Base-by-base conservation (phyloP, 2,888 invertebrate species). In the Scrobipalpa costella region DNA sequence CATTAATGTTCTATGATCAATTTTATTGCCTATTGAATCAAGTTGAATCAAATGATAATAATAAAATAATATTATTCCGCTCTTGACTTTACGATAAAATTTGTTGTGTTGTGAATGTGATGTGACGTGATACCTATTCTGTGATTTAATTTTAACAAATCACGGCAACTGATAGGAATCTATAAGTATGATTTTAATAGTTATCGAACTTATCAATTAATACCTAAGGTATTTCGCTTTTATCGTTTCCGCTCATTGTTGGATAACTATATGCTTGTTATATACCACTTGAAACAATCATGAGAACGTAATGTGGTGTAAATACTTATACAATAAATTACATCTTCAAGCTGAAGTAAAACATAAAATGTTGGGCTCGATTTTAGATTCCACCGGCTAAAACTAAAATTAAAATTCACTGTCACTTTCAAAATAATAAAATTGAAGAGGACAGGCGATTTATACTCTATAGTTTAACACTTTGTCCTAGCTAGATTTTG, bases 191-290 rank as follows among this genome's bases (percentile, higher is more conserved):
- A 78, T 78, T 73, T 71, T 69, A 70, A 70, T 65, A 65, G 57
- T 81, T 83, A 86, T 86, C 83, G 69, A 64, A 27, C 27, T 70
- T 71, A 73, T 52, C 50, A 52, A 27, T 52, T 11, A 21, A 21
- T 52, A 52, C 21, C 13, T 52, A 27, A 52, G 9, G 19, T 21
- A 49, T 49, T 73, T 75, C 66, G 64, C 34, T 65, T 68, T 75
- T 80, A 80, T 80, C 77, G 70, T 80, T 82, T 73, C 71, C 71
- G 69, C 69, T 66, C 70, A 71, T 72, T 75, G 71, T 70, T 65
- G 67, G 69, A 68, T 75, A 72, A 69, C 27, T 27, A 27, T 27
- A 27, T 27, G 27, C 27, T 27, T 5, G 27, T 27, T 27, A 27
- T 27, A 27, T 70, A 55, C 68, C 47, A 63, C 60, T 50, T 66